Conservation (phyloP, 2,113 vertebrate genomes). For the Microtus richardsoni region DNA sequence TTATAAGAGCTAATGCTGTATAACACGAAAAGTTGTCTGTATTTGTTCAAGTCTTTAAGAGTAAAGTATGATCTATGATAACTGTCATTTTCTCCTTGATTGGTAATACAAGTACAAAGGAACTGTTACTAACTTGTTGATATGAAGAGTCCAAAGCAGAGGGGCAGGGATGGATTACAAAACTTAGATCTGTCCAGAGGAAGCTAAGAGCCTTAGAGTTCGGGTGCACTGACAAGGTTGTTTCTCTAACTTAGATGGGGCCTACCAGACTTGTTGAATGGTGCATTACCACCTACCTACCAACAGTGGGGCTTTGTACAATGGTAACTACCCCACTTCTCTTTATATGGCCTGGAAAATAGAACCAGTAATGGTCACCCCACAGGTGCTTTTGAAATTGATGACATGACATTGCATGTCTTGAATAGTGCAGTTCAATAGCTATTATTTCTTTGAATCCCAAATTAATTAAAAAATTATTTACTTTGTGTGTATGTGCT, state of each 20-base stretch:
- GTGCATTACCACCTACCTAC: not conserved
- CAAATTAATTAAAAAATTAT: too few relatives aligned
- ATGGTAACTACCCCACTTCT: not conserved
- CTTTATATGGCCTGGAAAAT: not conserved
- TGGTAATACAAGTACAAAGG: not conserved
- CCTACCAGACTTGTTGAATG: not conserved
- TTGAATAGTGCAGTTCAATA: not conserved
- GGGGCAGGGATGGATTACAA: too few relatives aligned
- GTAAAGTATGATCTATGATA: not conserved
- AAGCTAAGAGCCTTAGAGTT: not conserved
- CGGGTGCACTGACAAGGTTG: not conserved
- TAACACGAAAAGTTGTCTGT: not conserved
- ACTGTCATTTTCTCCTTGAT: not conserved
- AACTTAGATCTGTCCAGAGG: not conserved
- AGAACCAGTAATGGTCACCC: not conserved
- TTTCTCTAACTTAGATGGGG: not conserved
- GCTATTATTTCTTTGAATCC: not conserved
- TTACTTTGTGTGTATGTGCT: not conserved
- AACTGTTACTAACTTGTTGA: not conserved
- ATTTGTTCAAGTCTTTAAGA: not conserved
- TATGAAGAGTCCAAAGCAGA: not conserved
- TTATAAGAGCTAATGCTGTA: not conserved
- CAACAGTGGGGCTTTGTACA: not conserved
- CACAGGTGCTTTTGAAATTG: not conserved
- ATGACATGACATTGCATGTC: not conserved